Conservation (phyloP, 2,888 invertebrate genomes). For the Cataglyphis rosenhaueri region DNA sequence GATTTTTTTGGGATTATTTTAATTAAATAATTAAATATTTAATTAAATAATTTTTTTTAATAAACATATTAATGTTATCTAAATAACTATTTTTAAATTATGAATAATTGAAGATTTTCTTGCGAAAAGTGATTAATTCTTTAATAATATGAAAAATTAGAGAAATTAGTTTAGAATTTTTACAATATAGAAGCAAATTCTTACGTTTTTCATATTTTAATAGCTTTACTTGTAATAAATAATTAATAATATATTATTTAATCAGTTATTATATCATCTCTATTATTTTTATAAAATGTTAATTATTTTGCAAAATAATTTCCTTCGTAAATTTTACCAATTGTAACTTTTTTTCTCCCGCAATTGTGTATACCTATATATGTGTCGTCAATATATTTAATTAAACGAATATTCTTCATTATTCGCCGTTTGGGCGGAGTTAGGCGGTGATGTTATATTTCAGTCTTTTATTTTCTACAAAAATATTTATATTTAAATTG, state of each 20-base stretch:
- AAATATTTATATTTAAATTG: not conserved
- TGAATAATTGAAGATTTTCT: not conserved
- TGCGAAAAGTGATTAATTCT: not conserved
- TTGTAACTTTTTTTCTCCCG: not conserved
- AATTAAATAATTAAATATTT: no score
- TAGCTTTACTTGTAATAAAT: not conserved
- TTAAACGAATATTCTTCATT: conserved; percentile 30
- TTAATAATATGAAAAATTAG: not conserved
- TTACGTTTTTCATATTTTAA: conserved; percentile 11
- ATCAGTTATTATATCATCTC: not conserved
- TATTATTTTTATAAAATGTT: conserved; percentile 7
- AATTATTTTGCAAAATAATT: conserved; percentile 5
- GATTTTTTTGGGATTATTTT: not conserved
- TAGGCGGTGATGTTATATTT: not conserved
- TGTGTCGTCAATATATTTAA: conserved; percentile 6
- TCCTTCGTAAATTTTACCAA: conserved; percentile 22
- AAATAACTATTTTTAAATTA: not conserved
- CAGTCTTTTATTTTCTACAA: not conserved
- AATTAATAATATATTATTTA: conserved; percentile 18
- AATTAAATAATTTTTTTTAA: not conserved
- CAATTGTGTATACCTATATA: not conserved
- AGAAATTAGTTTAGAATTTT: not conserved
- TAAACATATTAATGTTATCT: not conserved
- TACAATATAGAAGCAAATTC: not conserved
- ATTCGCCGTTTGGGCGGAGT: not conserved